These are phyloP conservation scores for Trissoscelio sp. DNA, from an alignment of 2,888 invertebrate genomes.

Conservation along the genomic window DNA sequence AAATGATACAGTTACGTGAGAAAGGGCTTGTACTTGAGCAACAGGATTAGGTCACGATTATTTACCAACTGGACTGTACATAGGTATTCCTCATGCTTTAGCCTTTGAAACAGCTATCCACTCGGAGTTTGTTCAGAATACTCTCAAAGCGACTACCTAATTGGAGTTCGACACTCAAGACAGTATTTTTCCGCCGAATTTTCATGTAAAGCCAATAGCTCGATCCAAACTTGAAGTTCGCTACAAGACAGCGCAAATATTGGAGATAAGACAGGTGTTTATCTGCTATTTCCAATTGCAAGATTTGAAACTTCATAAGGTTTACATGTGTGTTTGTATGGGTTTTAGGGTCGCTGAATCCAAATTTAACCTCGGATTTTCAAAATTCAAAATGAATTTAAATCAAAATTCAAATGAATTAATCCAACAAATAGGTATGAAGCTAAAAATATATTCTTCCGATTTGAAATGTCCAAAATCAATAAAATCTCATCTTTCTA, in stretches of 20 bases:
- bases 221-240: neutral
- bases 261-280: neutral
- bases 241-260: slow-evolving; percentile 1
- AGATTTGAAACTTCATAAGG: too few relatives aligned
- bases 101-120: slow-evolving; percentile 41
- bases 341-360: too few relatives aligned
- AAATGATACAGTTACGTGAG: slow-evolving; percentile 39
- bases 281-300: neutral
- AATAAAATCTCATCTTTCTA: too few relatives aligned
- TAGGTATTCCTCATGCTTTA: slow-evolving; percentile 44
- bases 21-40: slow-evolving; percentile 11
- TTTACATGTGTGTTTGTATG: too few relatives aligned
- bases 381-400: too few relatives aligned
- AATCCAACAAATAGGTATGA: too few relatives aligned
- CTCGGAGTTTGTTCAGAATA: slow-evolving; percentile 32
- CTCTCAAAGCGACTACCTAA: slow-evolving; percentile 51
- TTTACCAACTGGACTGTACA: slow-evolving; percentile 55
- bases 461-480: too few relatives aligned
- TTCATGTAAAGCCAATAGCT: slow-evolving; percentile 19
- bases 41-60: slow-evolving; percentile 61
- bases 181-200: slow-evolving; percentile 33
- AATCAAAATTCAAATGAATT: too few relatives aligned
- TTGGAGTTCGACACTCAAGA: slow-evolving; percentile 41
- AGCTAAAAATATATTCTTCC: too few relatives aligned
- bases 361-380: too few relatives aligned